Evolutionary conservation across 1,140 invertebrate genomes (phyloP), one percentile per base, ranked within the genome.

Genomic region (Cataglyphis hispanica): DNA sequence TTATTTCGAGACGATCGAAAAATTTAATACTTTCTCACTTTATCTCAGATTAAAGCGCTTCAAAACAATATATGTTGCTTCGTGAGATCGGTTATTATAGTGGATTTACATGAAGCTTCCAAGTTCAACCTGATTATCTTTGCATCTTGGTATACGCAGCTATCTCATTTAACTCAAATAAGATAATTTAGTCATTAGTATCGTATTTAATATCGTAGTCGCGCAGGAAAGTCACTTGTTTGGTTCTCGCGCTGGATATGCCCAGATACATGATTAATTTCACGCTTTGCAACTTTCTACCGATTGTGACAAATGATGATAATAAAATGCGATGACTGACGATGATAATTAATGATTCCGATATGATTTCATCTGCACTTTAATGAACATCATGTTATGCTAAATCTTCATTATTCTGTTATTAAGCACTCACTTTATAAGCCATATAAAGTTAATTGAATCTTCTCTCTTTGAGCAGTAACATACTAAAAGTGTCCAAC

Each of bases 251-350:
- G n/a, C 31, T 66, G n/a, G n/a, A 50, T 40, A 43, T 10, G 11
- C n/a, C n/a, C 31, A 4, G 50, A 64, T 70, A 64, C 66, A 19
- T 58, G 34, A 84, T 84, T 89, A 89, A 78, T 56, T 63, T 50
- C 69, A 69, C 50, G 27, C 67, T 13, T 83, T 34, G 34, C 46
- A 70, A 83, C 87, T 89, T 89, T 89, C 87, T 86, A 89, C 63
- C 67, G 43, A 53, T 89, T 80, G 53, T 70, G 58, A 72, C 56
- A 58, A 86, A 86, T 43, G 37, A 25, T 25, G 40, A 61, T 83
- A 43, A 72, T 83, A 61, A 83, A 83, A 5, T 19, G 13, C 13
- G 13, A 46, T 22, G 67, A 34, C 40, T n/a, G 67, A 25, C 78
- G 53, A 72, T 61, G 53, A 81, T 72, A 53, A 81, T 19, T 60